Base-by-base conservation (phyloP, 2,888 invertebrate genomes). In the Pardosa pseudoannulata region DNA sequence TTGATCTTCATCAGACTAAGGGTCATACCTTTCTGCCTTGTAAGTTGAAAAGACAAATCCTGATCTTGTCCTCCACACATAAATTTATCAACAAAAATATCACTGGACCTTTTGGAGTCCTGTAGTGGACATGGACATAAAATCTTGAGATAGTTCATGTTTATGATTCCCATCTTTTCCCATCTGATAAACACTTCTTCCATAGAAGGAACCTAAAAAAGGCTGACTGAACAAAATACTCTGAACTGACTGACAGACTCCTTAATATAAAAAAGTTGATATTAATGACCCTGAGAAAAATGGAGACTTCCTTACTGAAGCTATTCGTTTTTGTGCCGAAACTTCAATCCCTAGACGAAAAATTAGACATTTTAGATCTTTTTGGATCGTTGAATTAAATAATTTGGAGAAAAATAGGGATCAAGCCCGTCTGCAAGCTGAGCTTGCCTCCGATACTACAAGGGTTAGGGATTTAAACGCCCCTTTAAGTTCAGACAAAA, bases 111-210 rank as follows among this genome's bases (percentile, higher is more conserved):
- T 5, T 7, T 74, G 64, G 64, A 73, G 39, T 72, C 75, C 0
- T 41, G 19, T 5, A 75, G 64, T 75, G 41, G 75, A 3, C 29
- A 64, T 75, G 65, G 39, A n/a, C 64, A 64, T 67, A 67, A 16
- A 67, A 67, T 65, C 19, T 41, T 67, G 3, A 28, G 56, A 23
- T 41, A 19, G 46, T 29, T 23, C 46, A 29, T 7, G 32, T 16
- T 27, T 28, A 5, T 19, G 19, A 7, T 16, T 1, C 9, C 1
- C 0, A 1, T 39, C 19, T 7, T 13, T 5, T 39, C 3, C 3
- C 36, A 3, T n/a, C 31, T 29, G 23, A 41, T 64, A 0, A n/a
- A 16, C 11, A 65, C n/a, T 11, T 16, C 9, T 31, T 74, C 19
- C 39, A 27, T 36, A 36, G 32, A 11, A 39, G 73, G 23, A 73